Evolutionary conservation across 2,797 vertebrate genomes (phyloP), one percentile per base, ranked within the genome.

Genomic region (Pelodytes ibericus): DNA sequence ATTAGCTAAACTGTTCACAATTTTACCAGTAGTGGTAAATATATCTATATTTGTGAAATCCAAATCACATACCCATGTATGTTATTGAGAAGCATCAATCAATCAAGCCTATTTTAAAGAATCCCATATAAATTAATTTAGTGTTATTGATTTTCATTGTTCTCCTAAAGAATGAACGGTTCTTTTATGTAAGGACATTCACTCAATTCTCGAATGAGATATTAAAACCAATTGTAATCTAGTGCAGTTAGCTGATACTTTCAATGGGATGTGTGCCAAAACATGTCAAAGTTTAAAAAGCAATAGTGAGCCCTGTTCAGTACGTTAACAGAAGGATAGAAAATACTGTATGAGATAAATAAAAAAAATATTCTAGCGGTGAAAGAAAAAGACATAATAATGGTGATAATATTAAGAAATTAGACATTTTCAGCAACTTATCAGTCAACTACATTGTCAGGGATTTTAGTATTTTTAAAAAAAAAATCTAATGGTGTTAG

Each of bases 201-300:
- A 15, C 20, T 53, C 20, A 4, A 53, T 7, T 53, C 49, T 53
- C 4, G 24, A 53, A 53, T 5, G 24, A 58, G 5, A 27, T 20
- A 65, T 57, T 41, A 41, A 65, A 74, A 29, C 13, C 31, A 44
- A 26, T 57, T 44, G 39, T 15, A 63, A 25, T 72, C 56, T 36
- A 58, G 33, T 11, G 9, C 15, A 49, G 16, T 51, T 49, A 22
- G 24, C 64, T 68, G 24, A 61, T 68, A 49, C 26, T 33, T 68
- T 68, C 36, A 20, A 44, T 57, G n/a, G 51, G 33, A 24, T 26
- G 25, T 11, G 27, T 68, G 73, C 36, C 73, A 68, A 60, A 68
- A 60, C 51, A 61, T 75, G 27, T 61, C 30, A 58, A n/a, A 59
- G 27, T 68, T 75, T 58, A 75, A 66, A 20, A 16, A 75, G 47